A percentile compares a stretch with the other conserved stretches of the same genome.
These are phyloP conservation scores for Atractosteus spatula DNA, from an alignment of 2,113 vertebrate genomes.

Conservation along the genomic window DNA sequence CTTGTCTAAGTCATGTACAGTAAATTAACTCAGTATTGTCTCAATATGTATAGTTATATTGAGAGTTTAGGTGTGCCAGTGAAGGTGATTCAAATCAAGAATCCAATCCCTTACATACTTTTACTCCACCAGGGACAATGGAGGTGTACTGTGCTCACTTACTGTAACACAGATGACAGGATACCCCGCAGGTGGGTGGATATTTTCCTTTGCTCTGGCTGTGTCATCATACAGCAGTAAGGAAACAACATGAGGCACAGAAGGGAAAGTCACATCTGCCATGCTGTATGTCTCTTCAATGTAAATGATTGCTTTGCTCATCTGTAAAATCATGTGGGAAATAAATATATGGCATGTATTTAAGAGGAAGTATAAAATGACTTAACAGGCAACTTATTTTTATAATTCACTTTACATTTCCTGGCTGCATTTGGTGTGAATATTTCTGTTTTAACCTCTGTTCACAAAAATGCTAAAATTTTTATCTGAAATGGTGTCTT, in stretches of 20 bases:
- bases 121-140: not conserved
- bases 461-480: too few relatives aligned
- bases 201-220: conserved; percentile 55
- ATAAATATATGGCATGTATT: not conserved
- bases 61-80: too few relatives aligned
- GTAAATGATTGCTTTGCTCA: conserved; percentile 84
- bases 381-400: too few relatives aligned
- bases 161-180: conserved; percentile 90
- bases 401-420: too few relatives aligned
- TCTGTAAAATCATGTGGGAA: conserved; percentile 55
- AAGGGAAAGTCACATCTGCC: conserved; percentile 94
- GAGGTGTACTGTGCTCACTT: conserved; percentile 46
- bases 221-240: conserved; percentile 81
- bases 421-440: too few relatives aligned
- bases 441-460: too few relatives aligned
- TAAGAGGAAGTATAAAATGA: not conserved
- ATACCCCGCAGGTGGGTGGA: conserved; percentile 78
- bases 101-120: too few relatives aligned
- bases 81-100: too few relatives aligned
- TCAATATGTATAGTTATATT: too few relatives aligned
- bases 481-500: too few relatives aligned
- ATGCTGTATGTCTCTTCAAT: conserved; percentile 88
- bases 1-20: too few relatives aligned
- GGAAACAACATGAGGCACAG: conserved; percentile 80
- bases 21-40: too few relatives aligned